phyloP scores from a whole-genome alignment of 2,888 invertebrate species.

The Cheilosia variabilis region DNA sequence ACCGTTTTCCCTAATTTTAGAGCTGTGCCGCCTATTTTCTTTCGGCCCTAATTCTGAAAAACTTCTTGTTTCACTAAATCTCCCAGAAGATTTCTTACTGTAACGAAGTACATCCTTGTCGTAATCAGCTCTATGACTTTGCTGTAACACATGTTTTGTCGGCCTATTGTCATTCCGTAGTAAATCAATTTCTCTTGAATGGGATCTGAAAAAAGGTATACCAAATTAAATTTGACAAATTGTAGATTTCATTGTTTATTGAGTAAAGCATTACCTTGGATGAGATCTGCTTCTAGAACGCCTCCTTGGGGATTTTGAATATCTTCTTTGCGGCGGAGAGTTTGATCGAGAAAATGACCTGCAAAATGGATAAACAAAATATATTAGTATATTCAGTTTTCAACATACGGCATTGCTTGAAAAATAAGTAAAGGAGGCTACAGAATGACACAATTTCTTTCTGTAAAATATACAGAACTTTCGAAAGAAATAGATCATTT shows the following conservation, averaged over 20 bases:
- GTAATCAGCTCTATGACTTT: slow-evolving; percentile 81
- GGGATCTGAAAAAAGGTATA: slow-evolving; percentile 31
- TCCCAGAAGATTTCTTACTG: slow-evolving; percentile 39
- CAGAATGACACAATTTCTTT: too few species aligned
- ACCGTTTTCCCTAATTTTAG: slow-evolving; percentile 64
- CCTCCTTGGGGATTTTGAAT: slow-evolving; percentile 78
- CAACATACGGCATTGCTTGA: background rate
- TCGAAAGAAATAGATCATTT: too few species aligned
- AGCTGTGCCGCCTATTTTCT: slow-evolving; percentile 62
- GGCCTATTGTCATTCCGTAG: slow-evolving; percentile 49
- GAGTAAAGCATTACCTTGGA: slow-evolving; percentile 75
- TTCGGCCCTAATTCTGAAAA: slow-evolving; percentile 49
- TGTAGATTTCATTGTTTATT: background rate
- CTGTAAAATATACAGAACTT: too few species aligned
- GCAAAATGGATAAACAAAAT: slow-evolving; percentile 24
- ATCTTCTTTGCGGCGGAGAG: slow-evolving; percentile 77
- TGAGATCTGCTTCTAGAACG: slow-evolving; percentile 79
- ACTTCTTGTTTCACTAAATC: slow-evolving; percentile 63
- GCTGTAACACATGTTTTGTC: slow-evolving; percentile 36
- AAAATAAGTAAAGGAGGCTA: too few species aligned
- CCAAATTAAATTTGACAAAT: background rate
- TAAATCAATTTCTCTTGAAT: slow-evolving; percentile 60
- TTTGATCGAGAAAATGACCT: slow-evolving; percentile 79
- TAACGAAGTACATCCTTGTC: slow-evolving; percentile 62
- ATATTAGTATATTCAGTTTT: background rate